Evolutionary conservation across 92 coral and sea anemone species (phyloP), one percentile per base, ranked within the genome.

Genomic region (Muricea muricata): DNA sequence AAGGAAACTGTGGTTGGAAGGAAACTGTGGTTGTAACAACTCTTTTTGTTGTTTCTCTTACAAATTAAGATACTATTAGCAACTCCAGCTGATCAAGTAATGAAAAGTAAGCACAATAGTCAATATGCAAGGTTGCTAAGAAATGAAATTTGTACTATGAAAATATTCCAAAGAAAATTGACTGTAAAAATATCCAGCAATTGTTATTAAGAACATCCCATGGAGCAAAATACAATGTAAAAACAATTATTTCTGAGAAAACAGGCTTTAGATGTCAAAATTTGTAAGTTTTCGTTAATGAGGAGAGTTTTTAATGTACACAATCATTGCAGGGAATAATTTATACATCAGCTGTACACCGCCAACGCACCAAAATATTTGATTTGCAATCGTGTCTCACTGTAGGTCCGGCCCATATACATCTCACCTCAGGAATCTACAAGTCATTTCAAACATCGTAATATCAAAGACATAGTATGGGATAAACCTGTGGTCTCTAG

Each of bases 391-490:
- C 30, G 35, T 28, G 70, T 63, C n/a, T 63, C n/a, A 63, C 37
- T 63, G 1, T 4, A 7, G 70, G 4, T 28, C 21, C 28, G 70
- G n/a, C n/a, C 10, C 3, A 57, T 57, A 21, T 57, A n/a, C n/a
- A n/a, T n/a, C 29, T 10, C 28, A 30, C 17, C 30, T 7, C 20
- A 26, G 35, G 18, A 26, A 15, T 8, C 14, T 63, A 8, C 8
- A 28, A 4, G 70, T 30, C n/a, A 63, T 63, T 63, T 28, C 17
- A 26, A 13, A 28, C 7, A 28, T 14, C 70, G n/a, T 21, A 28
- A 63, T 63, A 63, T 25, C 48, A 31, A 14, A 21, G 9, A 54
- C 57, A 76, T 67, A 66, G 41, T 71, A 75, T 75, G 80, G 28
- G 82, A 75, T 66, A 40, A 69, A 54, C 45, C 14, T 63, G 28